Evolutionary conservation across 2,797 vertebrate genomes (phyloP).

Genomic region (Synaphobranchus kaupii): DNA sequence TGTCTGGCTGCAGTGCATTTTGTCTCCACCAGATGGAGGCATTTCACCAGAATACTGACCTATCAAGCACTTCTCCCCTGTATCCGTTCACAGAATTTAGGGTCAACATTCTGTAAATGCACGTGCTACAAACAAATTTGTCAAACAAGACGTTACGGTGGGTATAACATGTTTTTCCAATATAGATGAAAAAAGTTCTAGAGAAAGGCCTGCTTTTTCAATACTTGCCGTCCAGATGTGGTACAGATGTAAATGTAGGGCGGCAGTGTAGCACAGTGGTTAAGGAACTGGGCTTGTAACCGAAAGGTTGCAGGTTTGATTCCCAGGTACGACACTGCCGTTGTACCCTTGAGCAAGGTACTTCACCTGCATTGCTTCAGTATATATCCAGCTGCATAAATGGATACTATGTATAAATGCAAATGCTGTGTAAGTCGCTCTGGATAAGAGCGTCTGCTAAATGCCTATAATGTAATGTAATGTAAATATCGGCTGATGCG

Average conservation of each 20-base stretch:
- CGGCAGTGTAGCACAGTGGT: no score
- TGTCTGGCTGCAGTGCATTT: not conserved
- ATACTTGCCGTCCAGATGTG: not conserved
- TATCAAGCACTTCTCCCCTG: not conserved
- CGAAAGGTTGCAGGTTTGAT: no score
- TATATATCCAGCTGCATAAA: no score
- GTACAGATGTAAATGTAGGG: not conserved
- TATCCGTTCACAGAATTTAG: no score
- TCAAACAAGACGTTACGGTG: not conserved
- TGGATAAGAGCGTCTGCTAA: no score
- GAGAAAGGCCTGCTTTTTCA: not conserved
- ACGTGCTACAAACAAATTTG: not conserved
- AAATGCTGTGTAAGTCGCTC: no score
- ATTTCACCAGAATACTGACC: not conserved
- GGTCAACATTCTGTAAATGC: not conserved
- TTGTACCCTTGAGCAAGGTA: no score
- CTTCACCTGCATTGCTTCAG: no score
- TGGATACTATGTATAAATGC: no score
- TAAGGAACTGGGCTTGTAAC: no score
- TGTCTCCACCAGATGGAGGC: not conserved
- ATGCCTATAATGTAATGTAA: no score
- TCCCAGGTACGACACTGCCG: no score
- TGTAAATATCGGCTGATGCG: not conserved
- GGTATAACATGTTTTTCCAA: not conserved
- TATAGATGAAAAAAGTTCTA: not conserved